Base-by-base conservation (phyloP, 2,113 vertebrate species). In the Bubo blakistoni region DNA sequence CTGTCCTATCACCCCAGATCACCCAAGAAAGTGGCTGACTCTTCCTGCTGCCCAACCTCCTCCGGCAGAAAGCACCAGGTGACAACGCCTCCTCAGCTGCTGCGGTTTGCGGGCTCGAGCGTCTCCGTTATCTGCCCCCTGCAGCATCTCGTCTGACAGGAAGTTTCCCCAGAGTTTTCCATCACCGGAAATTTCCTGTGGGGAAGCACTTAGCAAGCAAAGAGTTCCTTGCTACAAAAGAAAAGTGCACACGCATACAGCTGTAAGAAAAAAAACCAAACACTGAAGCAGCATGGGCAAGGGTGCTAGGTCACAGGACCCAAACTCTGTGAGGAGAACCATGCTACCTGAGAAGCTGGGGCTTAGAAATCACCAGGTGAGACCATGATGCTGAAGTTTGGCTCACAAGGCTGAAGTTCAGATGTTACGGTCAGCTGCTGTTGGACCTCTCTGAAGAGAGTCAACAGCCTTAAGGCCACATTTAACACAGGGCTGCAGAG, bases 111-210 rank as follows among this genome's bases (percentile, higher is more conserved):
- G 77, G 95, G 73, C 93, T 91, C 12, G 7, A 91, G 51, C 0
- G 30, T 25, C 81, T 93, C 74, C 0, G 46, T 98, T 98, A 98
- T 98, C 98, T 98, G 93, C 19, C 85, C 92, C 82, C 55, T 36
- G 93, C 97, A 98, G 97, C 72, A 94, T 86, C 96, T 93, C 30
- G 25, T 73, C 87, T 57, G 88, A 96, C 97, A 98, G 98, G 98
- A 98, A 98, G 97, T 96, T 98, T 98, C 97, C 97, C 96, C 97
- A 87, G 84, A 96, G 92, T 95, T 98, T 96, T 97, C 98, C 98
- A 94, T 94, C 96, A 96, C 96, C 97, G 98, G 98, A 98, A 98
- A 98, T 98, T 98, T 98, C 98, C 98, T 98, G 98, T 95, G 96
- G 97, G 97, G 98, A 98, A 98, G 96, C 85, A 90, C 96, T 98